phyloP scores from a whole-genome alignment of 2,888 invertebrate species.

The Eristalinus aeneus region DNA sequence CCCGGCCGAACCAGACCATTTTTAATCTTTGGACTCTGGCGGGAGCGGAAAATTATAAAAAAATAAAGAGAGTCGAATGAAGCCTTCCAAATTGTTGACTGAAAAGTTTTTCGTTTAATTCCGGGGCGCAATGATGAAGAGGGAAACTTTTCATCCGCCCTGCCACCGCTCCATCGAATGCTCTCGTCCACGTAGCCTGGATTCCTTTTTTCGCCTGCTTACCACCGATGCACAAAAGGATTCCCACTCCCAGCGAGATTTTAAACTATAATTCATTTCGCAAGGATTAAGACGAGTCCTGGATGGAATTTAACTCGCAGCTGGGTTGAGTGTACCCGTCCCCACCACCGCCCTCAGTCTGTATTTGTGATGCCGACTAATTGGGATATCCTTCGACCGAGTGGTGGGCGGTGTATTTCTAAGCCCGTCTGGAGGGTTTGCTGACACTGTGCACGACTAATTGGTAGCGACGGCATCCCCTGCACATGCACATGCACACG shows the following conservation, averaged over 20 bases:
- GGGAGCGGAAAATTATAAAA: conserved; percentile 13
- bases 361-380: conserved; percentile 33
- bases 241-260: not conserved
- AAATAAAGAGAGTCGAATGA: not conserved
- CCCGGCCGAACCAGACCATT: conserved; percentile 1
- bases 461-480: conserved; percentile 34
- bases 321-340: not conserved
- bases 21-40: conserved; percentile 18
- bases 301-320: conserved; percentile 13
- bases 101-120: conserved; percentile 58
- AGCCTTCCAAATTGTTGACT: conserved; percentile 53
- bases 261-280: conserved; percentile 34
- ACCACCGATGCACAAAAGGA: conserved; percentile 23
- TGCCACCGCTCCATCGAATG: not conserved
- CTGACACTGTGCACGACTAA: conserved; percentile 47
- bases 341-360: not conserved
- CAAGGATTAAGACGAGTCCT: conserved; percentile 39
- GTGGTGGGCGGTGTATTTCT: not conserved
- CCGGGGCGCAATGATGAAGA: conserved; percentile 25
- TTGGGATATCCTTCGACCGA: conserved; percentile 40
- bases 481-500: conserved; percentile 24
- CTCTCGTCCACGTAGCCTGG: not conserved
- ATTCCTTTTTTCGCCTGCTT: not conserved
- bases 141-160: conserved; percentile 50
- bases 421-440: conserved; percentile 27